phyloP scores from a whole-genome alignment of 2,797 vertebrate species.

The Rachycentron canadum region DNA sequence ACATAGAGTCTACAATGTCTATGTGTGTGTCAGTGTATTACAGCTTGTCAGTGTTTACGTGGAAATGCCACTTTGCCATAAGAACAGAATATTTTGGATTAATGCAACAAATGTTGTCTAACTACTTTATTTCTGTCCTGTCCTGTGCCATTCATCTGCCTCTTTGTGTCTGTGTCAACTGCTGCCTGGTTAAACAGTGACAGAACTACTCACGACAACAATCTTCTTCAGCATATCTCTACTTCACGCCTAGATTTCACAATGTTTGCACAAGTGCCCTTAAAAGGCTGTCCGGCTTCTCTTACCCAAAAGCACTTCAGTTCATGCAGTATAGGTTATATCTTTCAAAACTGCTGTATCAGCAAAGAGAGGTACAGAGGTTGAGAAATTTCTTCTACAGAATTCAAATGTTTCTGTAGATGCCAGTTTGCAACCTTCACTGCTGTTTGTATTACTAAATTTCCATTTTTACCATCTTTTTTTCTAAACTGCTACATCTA shows the following conservation, averaged over 20 bases:
- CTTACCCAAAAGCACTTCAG: slow-evolving; percentile 1
- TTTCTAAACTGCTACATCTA: background rate
- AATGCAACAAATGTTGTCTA: slow-evolving; percentile 6
- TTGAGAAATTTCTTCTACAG: background rate
- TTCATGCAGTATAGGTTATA: background rate
- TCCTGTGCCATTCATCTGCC: background rate
- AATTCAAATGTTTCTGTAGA: background rate
- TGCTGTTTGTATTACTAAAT: slow-evolving; percentile 19
- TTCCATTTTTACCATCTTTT: slow-evolving; percentile 3
- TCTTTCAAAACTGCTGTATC: slow-evolving; percentile 17
- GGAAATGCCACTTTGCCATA: background rate
- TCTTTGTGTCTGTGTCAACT: slow-evolving; percentile 27
- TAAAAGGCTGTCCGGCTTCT: background rate
- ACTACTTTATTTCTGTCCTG: background rate
- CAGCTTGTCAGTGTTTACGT: slow-evolving; percentile 15
- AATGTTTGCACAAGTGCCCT: slow-evolving; percentile 45
- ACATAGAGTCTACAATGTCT: no score
- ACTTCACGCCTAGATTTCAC: slow-evolving; percentile 31
- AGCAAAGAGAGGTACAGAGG: background rate
- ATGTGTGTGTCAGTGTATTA: slow-evolving; percentile 1
- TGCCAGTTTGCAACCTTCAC: slow-evolving; percentile 10
- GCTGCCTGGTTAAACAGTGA: slow-evolving; percentile 69
- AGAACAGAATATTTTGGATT: background rate
- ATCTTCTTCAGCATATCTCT: slow-evolving; percentile 6
- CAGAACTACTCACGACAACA: slow-evolving; percentile 39